These are phyloP conservation scores for Gandaritis pyraliata DNA, from an alignment of 2,888 invertebrate genomes.

Conservation along the genomic window DNA sequence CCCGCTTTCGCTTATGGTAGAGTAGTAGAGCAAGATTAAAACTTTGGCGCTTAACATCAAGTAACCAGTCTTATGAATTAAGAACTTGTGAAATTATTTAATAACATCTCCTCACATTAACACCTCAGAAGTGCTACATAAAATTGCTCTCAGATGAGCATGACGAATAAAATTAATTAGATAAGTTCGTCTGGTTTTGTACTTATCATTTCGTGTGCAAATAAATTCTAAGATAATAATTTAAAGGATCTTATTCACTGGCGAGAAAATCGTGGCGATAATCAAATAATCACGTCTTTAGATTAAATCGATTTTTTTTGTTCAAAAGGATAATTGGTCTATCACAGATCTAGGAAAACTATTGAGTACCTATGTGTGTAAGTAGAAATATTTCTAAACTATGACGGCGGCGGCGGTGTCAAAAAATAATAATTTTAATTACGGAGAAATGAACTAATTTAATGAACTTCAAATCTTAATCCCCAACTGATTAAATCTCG, in stretches of 20 bases:
- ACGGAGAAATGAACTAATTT: slow-evolving; percentile 13
- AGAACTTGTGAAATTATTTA: slow-evolving; percentile 33
- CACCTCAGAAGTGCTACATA: slow-evolving; percentile 29
- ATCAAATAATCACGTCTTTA: too few species aligned
- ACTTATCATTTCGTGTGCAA: neutral
- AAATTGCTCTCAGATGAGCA: slow-evolving; percentile 29
- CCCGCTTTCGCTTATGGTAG: neutral
- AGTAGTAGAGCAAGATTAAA: slow-evolving; percentile 22
- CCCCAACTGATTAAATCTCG: slow-evolving; percentile 33
- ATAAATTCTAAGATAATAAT: neutral
- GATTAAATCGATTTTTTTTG: too few species aligned
- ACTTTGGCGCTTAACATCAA: slow-evolving; percentile 30
- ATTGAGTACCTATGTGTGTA: too few species aligned
- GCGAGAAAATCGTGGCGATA: too few species aligned
- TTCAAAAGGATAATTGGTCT: too few species aligned
- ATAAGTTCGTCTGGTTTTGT: slow-evolving; percentile 9
- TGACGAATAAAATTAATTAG: slow-evolving; percentile 16
- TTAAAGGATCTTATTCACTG: too few species aligned
- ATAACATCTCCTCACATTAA: slow-evolving; percentile 25
- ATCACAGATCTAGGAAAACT: too few species aligned
- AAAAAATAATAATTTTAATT: too few species aligned
- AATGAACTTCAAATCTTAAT: slow-evolving; percentile 32
- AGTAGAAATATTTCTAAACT: too few species aligned
- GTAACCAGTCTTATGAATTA: slow-evolving; percentile 28
- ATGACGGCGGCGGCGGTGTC: too few species aligned